Conservation (phyloP, 1,140 invertebrate genomes). For the Euura saliciscinereae region DNA sequence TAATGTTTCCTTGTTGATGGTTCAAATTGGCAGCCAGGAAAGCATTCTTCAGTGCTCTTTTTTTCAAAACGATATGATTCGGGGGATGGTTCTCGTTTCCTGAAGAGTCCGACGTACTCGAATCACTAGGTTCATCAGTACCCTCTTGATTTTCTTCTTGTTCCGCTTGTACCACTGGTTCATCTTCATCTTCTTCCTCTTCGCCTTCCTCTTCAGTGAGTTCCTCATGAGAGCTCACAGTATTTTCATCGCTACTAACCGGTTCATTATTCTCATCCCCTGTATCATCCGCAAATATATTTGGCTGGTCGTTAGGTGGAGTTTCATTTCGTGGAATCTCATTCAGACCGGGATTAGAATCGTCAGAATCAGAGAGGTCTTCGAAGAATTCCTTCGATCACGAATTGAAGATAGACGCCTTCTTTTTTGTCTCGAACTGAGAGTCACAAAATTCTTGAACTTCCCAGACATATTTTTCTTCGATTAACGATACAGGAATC, state of each 20-base stretch:
- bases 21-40: not conserved
- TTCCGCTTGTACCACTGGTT: not conserved
- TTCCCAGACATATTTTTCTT: not conserved
- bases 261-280: not conserved
- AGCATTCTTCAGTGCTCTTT: not conserved
- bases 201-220: not conserved
- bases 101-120: not conserved
- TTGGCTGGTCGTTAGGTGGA: not conserved
- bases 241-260: constrained; percentile 1
- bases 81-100: not conserved
- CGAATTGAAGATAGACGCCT: not conserved
- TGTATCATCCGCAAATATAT: not conserved
- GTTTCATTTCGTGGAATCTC: constrained; percentile 2
- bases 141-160: not conserved
- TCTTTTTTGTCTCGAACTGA: not conserved
- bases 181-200: not conserved
- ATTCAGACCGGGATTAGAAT: not conserved
- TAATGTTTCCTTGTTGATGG: constrained; percentile 1
- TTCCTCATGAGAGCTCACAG: not conserved
- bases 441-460: not conserved
- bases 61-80: not conserved
- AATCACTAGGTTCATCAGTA: not conserved
- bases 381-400: not conserved
- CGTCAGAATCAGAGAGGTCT: not conserved
- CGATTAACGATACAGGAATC: not conserved